Evolutionary conservation across 2,113 vertebrate genomes (phyloP), one percentile per base, ranked within the genome.

Genomic region (Mastomys coucha): DNA sequence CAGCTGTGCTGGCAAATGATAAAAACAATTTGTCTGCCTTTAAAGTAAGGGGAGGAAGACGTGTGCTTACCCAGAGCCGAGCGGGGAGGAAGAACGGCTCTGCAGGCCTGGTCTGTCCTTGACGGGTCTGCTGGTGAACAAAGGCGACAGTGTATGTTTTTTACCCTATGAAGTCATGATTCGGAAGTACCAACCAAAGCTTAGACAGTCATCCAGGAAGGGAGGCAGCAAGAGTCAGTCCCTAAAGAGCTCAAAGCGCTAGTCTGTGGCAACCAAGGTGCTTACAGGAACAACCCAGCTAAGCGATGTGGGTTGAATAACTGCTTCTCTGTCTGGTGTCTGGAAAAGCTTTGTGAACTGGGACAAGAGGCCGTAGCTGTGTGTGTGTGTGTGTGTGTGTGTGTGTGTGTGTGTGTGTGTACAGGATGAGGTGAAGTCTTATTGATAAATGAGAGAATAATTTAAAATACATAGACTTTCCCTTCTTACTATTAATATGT

Each of bases 1-100:
- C 99, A 99, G 99, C 99, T 99, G 99, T 97, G 99, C 96, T 97
- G 98, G 98, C 98, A 98, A 98, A 96, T 98, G 98, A 99, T 99
- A 98, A 98, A 98, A 99, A 99, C 98, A 98, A 98, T 98, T 98
- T 95, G 98, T 98, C 98, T 98, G 97, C 98, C 98, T 98, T 99
- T 98, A 98, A 99, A 98, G 98, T 98, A 94, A 96, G 91, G 91
- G 96, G 94, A 98, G 98, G 97, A 97, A 98, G 98, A 95, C 96
- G 98, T 97, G 98, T 98, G 82, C 97, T 98, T 97, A 96, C 45
- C 95, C 97, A 87, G 86, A 86, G 95, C 96, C 0, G 69, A 97
- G 78, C 0, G 7, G 4, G 93, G 97, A 97, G 97, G 1, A 24
- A 97, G 95, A 97, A 95, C 98, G 96, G 96, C 96, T 91, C 96